These are phyloP conservation scores for Aphelenchoides fujianensis DNA, from an alignment of 1,140 invertebrate genomes.

Conservation along the genomic window DNA sequence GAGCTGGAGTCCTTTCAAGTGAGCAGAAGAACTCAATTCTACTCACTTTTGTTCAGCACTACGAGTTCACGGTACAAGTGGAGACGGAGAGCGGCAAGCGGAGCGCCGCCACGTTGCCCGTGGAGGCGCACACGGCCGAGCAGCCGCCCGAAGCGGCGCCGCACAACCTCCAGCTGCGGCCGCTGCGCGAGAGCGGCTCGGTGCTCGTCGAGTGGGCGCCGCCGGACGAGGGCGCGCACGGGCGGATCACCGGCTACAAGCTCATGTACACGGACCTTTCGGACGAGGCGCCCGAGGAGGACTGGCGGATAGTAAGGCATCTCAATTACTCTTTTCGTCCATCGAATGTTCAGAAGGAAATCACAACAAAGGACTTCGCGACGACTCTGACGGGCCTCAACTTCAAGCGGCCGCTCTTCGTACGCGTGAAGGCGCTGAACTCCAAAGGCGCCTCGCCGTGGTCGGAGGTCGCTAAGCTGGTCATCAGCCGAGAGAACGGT, in stretches of 20 bases:
- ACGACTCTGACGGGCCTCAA: conserved; percentile 73
- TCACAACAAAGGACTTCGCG: conserved; percentile 82
- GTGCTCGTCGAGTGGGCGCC: conserved; percentile 95
- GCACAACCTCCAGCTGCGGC: conserved; percentile 82
- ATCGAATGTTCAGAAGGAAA: conserved; percentile 66
- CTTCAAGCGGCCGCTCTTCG: conserved; percentile 63
- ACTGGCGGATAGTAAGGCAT: conserved; percentile 32
- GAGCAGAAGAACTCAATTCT: neutral
- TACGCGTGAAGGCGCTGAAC: conserved; percentile 63
- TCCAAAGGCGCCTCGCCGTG: conserved; percentile 63
- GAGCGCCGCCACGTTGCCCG: conserved; percentile 78
- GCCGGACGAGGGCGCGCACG: conserved; percentile 85
- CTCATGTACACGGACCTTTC: conserved; percentile 79
- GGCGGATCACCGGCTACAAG: conserved; percentile 85
- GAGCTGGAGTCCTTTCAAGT: neutral
- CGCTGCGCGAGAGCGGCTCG: conserved; percentile 74
- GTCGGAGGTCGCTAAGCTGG: conserved; percentile 36
- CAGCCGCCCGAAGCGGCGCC: conserved; percentile 93
- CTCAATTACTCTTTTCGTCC: conserved; percentile 1
- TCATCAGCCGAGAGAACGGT: conserved; percentile 12
- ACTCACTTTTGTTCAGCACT: conserved; percentile 66
- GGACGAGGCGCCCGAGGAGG: conserved; percentile 15
- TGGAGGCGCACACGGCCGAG: conserved; percentile 83
- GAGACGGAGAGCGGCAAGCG: conserved; percentile 82
- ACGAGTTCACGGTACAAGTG: conserved; percentile 90